Evolutionary conservation across 2,113 vertebrate species (phyloP).

Genomic region (Pelvicachromis taeniatus): DNA sequence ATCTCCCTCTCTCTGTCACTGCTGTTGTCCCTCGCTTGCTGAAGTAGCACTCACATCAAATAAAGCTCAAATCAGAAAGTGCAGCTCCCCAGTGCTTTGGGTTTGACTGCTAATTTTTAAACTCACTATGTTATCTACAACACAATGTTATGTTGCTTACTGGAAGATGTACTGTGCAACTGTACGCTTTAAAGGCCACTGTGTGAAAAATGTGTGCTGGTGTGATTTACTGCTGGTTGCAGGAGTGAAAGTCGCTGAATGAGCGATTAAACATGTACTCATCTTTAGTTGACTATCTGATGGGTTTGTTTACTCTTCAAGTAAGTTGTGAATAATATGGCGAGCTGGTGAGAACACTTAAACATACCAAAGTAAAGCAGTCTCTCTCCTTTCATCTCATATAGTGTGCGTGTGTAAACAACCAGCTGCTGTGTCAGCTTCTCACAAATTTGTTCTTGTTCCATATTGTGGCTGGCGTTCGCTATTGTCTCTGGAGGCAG

Average conservation of each 20-base stretch:
- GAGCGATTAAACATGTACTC: constrained; percentile 18
- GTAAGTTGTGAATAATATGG: neutral
- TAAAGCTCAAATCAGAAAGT: constrained; percentile 29
- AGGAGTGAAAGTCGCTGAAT: neutral
- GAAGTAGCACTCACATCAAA: constrained; percentile 27
- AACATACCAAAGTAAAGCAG: neutral
- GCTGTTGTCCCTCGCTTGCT: neutral
- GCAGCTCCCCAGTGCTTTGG: neutral
- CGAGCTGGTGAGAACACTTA: neutral
- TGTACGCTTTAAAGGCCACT: neutral
- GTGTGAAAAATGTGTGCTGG: neutral
- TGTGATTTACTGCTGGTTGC: neutral
- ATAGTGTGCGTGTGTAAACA: neutral
- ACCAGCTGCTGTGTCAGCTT: neutral
- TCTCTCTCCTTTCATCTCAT: neutral
- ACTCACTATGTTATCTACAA: neutral
- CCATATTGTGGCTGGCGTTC: neutral
- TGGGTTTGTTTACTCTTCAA: constrained; percentile 11
- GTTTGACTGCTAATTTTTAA: neutral
- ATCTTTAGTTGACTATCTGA: neutral
- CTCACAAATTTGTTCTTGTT: neutral
- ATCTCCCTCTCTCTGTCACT: constrained; percentile 8
- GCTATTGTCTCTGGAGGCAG: neutral
- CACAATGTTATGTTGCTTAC: neutral
- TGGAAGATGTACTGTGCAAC: constrained; percentile 12